A percentile compares a stretch with the other conserved stretches of the same genome.
Conservation (phyloP, 2,888 invertebrate genomes). For the Brenthis ino region DNA sequence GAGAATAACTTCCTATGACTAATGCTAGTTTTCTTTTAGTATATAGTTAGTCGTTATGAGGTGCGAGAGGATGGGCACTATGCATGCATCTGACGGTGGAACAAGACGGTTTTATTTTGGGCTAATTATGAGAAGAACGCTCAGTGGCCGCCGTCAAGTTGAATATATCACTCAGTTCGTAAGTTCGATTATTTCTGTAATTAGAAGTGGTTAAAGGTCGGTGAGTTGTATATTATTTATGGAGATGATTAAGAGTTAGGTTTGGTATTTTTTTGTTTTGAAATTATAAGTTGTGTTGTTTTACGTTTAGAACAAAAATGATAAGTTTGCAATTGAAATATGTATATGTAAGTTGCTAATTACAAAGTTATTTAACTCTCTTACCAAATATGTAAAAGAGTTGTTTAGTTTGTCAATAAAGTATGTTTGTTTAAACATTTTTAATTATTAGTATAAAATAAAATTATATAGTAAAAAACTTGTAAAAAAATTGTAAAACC, state of each 20-base stretch:
- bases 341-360: too few relatives aligned
- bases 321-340: too few relatives aligned
- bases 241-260: not conserved
- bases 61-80: conserved; percentile 47
- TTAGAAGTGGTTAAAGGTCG: conserved; percentile 18
- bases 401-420: too few relatives aligned
- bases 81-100: conserved; percentile 42
- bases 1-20: conserved; percentile 24
- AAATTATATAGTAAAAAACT: too few relatives aligned
- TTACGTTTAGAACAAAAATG: too few relatives aligned
- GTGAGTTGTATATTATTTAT: not conserved
- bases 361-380: too few relatives aligned
- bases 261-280: not conserved
- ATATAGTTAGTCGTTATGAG: conserved; percentile 43
- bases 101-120: conserved; percentile 59
- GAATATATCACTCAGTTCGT: conserved; percentile 43
- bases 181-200: conserved; percentile 26
- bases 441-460: too few relatives aligned
- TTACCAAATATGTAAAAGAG: too few relatives aligned
- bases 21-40: conserved; percentile 39
- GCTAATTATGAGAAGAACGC: conserved; percentile 58
- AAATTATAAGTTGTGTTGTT: too few relatives aligned
- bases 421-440: too few relatives aligned
- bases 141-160: conserved; percentile 42
- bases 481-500: too few relatives aligned